A percentile compares a stretch with the other conserved stretches of the same genome.
These are phyloP conservation scores for Sphyrna mokarran DNA, from an alignment of 2,113 vertebrate genomes.

Conservation along the genomic window DNA sequence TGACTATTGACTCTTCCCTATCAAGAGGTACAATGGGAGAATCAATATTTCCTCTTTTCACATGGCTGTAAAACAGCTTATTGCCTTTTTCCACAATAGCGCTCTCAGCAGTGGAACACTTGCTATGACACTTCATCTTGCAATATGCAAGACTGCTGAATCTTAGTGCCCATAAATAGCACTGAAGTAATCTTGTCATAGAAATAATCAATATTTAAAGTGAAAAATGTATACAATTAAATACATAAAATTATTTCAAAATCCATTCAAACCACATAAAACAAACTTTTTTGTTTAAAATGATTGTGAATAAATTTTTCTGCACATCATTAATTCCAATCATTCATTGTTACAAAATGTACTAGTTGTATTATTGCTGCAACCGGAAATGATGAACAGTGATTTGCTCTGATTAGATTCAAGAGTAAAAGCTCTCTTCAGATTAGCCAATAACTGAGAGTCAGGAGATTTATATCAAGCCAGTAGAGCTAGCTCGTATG, in stretches of 20 bases:
- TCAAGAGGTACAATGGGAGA: too few relatives aligned
- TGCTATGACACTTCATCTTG: background rate
- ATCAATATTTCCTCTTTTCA: too few relatives aligned
- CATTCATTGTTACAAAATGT: background rate
- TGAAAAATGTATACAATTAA: background rate
- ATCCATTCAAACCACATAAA: background rate
- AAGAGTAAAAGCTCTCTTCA: background rate
- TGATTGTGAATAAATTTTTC: background rate
- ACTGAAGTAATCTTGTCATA: background rate
- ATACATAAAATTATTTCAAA: background rate
- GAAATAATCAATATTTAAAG: background rate
- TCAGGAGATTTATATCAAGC: background rate
- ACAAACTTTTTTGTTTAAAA: background rate
- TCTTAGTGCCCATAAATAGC: background rate
- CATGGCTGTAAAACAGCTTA: background rate
- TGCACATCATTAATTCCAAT: background rate
- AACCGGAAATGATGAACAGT: background rate
- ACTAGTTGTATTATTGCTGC: background rate
- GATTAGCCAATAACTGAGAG: background rate
- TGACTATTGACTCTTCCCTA: too few relatives aligned
- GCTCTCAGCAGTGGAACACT: background rate
- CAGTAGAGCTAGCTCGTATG: background rate
- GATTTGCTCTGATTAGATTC: background rate
- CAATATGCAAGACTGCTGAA: background rate
- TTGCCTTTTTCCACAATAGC: background rate